A percentile compares a stretch with the other conserved stretches of the same genome.
phyloP scores from a whole-genome alignment of 2,797 vertebrate genomes.

The Gambusia yucatana region DNA sequence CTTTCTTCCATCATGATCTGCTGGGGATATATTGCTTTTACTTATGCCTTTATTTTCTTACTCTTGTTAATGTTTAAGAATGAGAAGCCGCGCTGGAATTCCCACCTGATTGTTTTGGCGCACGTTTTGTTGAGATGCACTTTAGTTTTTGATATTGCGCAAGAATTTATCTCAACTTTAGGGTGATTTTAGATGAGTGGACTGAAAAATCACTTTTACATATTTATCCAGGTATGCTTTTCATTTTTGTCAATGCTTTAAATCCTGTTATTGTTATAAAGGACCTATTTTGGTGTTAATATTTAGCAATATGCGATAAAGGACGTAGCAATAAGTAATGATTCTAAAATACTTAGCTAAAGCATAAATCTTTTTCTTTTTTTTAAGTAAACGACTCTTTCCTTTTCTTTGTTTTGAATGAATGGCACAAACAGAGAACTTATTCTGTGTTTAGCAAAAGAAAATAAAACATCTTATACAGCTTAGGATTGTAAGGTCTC shows the following conservation, averaged over 20 bases:
- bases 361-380: not conserved
- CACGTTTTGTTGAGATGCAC: conserved; percentile 26
- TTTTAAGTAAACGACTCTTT: not conserved
- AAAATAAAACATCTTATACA: conserved; percentile 23
- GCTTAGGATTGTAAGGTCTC: conserved; percentile 49
- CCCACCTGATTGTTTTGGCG: not conserved
- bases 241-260: not conserved
- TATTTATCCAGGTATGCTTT: conserved; percentile 35
- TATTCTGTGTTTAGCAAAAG: not conserved
- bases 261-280: not conserved
- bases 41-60: not conserved
- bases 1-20: not conserved
- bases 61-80: not conserved
- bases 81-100: conserved; percentile 11
- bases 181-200: not conserved
- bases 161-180: conserved; percentile 37
- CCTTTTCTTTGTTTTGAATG: not conserved
- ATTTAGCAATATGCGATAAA: not conserved
- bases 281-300: not conserved
- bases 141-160: conserved; percentile 34
- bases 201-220: conserved; percentile 17
- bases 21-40: conserved; percentile 28
- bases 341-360: not conserved
- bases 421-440: not conserved
- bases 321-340: not conserved